Evolutionary conservation across 1,140 invertebrate genomes (phyloP).

Genomic region (Colletes latitarsis): DNA sequence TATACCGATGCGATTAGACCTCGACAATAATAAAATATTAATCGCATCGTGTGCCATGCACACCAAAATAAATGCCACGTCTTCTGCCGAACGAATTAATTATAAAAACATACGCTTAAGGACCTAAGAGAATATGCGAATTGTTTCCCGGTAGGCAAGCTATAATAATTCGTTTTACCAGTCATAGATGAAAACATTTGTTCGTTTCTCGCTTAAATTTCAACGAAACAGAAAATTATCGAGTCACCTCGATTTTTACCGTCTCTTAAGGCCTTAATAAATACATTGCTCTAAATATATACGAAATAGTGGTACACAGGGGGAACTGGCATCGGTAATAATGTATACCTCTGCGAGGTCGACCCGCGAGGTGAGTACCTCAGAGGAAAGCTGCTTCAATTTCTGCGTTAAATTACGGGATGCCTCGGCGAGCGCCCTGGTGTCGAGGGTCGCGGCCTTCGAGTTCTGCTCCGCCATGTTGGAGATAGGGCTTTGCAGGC

Average conservation of each 20-base stretch:
- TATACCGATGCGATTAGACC: neutral
- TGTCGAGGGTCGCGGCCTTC: conserved; percentile 83
- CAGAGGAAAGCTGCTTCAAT: conserved; percentile 93
- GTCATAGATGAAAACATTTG: neutral
- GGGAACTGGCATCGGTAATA: conserved; percentile 74
- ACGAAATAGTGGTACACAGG: conserved; percentile 59
- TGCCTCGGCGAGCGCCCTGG: conserved; percentile 91
- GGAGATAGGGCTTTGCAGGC: conserved; percentile 57
- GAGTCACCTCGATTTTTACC: neutral
- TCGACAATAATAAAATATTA: no score
- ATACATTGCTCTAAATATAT: conserved; percentile 20
- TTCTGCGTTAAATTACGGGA: conserved; percentile 95
- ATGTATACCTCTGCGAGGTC: conserved; percentile 78
- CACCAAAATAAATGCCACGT: neutral
- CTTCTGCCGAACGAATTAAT: neutral
- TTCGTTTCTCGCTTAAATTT: neutral
- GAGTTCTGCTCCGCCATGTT: conserved; percentile 45
- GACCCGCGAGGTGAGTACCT: conserved; percentile 87
- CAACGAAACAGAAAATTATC: no score
- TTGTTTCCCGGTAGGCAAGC: neutral
- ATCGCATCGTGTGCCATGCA: neutral
- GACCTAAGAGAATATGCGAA: conserved; percentile 3
- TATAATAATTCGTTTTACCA: neutral
- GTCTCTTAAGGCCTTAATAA: conserved; percentile 47
- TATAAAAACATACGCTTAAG: neutral